Base-by-base conservation (phyloP, 2,113 vertebrate species). In the Phainopepla nitens region DNA sequence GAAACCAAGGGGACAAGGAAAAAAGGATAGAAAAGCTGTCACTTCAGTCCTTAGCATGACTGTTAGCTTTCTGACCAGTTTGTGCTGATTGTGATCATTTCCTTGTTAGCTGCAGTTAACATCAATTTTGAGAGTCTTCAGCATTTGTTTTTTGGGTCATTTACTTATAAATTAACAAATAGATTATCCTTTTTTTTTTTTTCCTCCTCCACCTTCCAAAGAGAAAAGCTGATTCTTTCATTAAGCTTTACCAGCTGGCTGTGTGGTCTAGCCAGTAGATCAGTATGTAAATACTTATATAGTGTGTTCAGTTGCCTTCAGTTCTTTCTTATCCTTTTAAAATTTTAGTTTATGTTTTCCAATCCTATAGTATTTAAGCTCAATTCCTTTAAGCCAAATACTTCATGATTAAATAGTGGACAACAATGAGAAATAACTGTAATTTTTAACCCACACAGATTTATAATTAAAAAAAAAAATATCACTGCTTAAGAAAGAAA, bases 201-300 rank as follows among this genome's bases (percentile, higher is more conserved):
- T 70, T 82, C 41, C 71, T 93, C 53, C 84, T 82, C 11, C 49
- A 91, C 50, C 76, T 84, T 71, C 56, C 92, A 84, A 68, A 94
- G 69, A 94, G 56, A 53, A 87, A 93, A 80, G 39, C 25, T 69
- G 45, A 66, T 82, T 60, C n/a, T 83, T 97, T 93, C 61, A 58
- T 79, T 97, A 93, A 95, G 65, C 47, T 93, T 93, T 82, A 73
- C 49, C 86, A 93, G 60, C 79, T 96, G 90, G 77, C 42, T 82
- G 33, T 28, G 21, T 62, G 53, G 44, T 65, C 68, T 87, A 39
- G 29, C 82, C 80, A 91, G 65, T 91, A 82, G 61, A 53, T 77
- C 50, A 72, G 35, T 73, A 50, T 78, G 58, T 86, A 94, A 85
- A 87, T 84, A 87, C 77, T 95, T 92, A 79, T 39, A 77, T 24